Evolutionary conservation across 2,113 vertebrate species (phyloP).

Genomic region (Struthidea cinerea): DNA sequence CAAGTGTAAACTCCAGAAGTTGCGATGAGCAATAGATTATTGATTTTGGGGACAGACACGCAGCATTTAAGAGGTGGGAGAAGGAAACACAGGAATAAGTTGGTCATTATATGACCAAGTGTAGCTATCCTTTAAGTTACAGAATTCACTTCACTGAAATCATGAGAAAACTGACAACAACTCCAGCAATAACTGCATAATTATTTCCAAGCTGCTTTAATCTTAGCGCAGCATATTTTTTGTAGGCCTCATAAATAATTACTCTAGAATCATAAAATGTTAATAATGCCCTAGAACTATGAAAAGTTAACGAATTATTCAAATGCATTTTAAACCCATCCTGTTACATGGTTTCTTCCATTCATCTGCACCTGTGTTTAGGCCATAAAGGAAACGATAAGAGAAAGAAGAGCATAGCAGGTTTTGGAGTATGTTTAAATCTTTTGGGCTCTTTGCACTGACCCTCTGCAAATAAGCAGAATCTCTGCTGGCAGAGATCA

Average conservation of each 20-base stretch:
- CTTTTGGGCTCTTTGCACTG: not conserved
- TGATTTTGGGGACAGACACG: not conserved
- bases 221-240: not conserved
- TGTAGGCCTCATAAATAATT: not conserved
- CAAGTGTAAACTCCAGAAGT: not conserved
- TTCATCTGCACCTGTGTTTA: not conserved
- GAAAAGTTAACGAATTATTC: not conserved
- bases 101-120: not conserved
- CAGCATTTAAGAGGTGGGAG: not conserved
- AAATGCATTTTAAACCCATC: not conserved
- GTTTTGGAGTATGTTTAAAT: not conserved
- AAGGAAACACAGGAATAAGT: not conserved
- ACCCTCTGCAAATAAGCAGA: not conserved
- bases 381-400: not conserved
- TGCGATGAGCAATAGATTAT: fast-evolving
- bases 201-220: not conserved
- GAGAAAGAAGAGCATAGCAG: not conserved
- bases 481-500: not conserved
- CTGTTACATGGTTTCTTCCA: not conserved
- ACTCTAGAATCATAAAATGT: not conserved
- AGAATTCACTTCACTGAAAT: not conserved
- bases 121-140: not conserved
- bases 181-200: not conserved
- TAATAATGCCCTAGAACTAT: not conserved
- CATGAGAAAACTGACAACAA: not conserved